Base-by-base conservation (phyloP, 2,113 vertebrate genomes). In the Epinephelus moara region DNA sequence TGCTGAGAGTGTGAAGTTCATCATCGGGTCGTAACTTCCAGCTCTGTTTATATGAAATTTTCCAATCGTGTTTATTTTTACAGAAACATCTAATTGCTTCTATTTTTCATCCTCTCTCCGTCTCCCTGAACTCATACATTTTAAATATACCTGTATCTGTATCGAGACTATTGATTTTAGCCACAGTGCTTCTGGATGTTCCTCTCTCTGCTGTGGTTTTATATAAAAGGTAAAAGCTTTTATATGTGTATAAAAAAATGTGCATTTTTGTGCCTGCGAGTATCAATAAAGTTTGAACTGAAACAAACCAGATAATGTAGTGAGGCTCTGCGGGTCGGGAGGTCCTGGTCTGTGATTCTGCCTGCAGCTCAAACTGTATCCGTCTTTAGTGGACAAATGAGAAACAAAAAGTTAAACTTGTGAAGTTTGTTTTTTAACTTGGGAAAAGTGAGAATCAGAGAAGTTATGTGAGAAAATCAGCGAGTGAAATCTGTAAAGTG, bases 11-110 rank as follows among this genome's bases (percentile, higher is more conserved):
- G n/a, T 13, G 0, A 33, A 25, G 14, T 49, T 47, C 42, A 15
- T 27, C 25, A 50, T 68, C 45, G 27, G 59, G 30, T 33, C 27
- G 33, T 9, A 33, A 61, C 42, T 50, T 50, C 3, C 14, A 49
- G 49, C 47, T 69, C 15, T 19, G 23, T 18, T 50, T 62, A 2
- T 21, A 40, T 40, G 11, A 66, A 23, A 55, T 17, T 53, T 45
- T 45, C n/a, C 70, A 57, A 6, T 6, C 4, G 14, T 14, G 18
- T 45, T 42, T 23, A 25, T 71, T 57, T 57, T 25, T 25, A 42
- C 70, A 45, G 55, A 6, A 11, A 19, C 33, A 18, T 72, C 53
- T 72, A 72, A 72, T 59, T 72, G 37, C 70, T 42, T 23, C 53
- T 45, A 45, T 59, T 25, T 25, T 15, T 70, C 68, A 15, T 19